Conservation (phyloP, 1,140 invertebrate species). For the Eulimnadia texana region DNA sequence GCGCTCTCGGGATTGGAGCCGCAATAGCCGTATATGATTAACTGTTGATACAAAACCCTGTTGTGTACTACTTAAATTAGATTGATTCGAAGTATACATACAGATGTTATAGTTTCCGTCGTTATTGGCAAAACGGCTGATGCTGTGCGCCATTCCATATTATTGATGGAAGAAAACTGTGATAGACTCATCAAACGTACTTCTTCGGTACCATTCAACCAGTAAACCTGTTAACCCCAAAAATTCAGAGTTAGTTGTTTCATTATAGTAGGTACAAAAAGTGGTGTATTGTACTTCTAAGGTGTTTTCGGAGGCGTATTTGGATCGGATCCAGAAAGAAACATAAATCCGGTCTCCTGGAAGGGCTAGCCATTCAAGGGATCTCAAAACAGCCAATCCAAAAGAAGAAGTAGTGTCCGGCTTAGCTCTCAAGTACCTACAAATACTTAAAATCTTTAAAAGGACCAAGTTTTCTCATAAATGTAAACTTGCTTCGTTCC, state of each 20-base stretch:
- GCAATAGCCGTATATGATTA: conserved; percentile 3
- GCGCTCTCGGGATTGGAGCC: background rate
- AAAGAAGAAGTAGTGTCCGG: background rate
- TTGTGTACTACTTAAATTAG: background rate
- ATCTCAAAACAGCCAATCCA: background rate
- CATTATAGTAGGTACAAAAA: background rate
- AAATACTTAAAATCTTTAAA: background rate
- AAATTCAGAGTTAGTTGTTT: background rate
- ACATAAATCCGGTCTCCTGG: background rate
- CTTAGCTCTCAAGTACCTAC: background rate
- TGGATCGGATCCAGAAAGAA: background rate
- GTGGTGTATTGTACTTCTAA: background rate
- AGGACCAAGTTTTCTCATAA: background rate
- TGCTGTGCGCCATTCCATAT: background rate
- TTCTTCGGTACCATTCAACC: background rate
- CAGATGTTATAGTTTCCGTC: background rate
- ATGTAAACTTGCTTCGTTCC: background rate
- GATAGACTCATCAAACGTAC: background rate
- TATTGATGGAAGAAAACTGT: background rate
- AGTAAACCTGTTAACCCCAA: background rate
- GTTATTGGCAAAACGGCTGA: background rate
- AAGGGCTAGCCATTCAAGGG: background rate
- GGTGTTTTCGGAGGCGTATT: background rate
- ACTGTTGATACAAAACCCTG: background rate
- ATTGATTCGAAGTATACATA: background rate